Conservation (phyloP, 2,113 vertebrate species). For the Sphaerodactylus townsendi region DNA sequence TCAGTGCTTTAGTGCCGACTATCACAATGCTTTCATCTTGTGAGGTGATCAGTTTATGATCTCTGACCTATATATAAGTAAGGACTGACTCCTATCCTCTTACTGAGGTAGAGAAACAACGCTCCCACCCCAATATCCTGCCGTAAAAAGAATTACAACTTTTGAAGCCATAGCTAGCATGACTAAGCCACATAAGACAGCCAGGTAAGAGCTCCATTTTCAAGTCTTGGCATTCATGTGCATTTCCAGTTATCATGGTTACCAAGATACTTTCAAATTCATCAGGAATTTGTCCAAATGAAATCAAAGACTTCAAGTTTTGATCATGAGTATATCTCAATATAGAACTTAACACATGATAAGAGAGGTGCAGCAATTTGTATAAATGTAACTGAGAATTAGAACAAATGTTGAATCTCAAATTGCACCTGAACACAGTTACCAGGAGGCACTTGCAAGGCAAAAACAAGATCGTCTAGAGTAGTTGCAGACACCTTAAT, state of each 20-base stretch:
- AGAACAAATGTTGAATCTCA: not conserved
- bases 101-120: not conserved
- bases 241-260: not conserved
- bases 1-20: not conserved
- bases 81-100: not conserved
- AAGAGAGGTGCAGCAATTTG: not conserved
- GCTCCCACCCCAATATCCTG: not conserved
- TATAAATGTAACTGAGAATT: not conserved
- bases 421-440: not conserved
- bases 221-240: not conserved
- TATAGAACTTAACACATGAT: not conserved
- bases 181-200: not conserved
- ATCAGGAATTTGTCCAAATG: not conserved
- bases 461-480: not conserved
- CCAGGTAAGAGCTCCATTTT: not conserved
- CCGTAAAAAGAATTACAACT: not conserved
- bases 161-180: not conserved
- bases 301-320: not conserved
- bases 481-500: no score
- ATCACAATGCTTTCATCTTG: not conserved
- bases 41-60: not conserved
- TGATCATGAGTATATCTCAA: not conserved
- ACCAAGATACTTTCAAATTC: not conserved
- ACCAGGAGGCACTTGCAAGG: no score
- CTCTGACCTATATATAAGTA: not conserved